Evolutionary conservation across 2,113 vertebrate genomes (phyloP).

Genomic region (Eurypyga helias): DNA sequence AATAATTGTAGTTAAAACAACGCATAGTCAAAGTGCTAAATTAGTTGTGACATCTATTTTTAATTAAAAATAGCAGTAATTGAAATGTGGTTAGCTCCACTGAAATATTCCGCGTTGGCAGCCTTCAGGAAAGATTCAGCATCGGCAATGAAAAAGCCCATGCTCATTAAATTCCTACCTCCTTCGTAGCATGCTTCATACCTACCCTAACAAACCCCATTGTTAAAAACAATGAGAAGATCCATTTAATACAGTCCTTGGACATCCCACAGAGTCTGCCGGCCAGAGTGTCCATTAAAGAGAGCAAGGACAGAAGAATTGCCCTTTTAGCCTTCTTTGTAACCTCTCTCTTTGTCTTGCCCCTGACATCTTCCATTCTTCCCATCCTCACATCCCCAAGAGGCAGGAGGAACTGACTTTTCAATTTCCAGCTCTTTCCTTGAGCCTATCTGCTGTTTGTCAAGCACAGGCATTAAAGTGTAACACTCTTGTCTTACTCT

Average conservation of each 20-base stretch:
- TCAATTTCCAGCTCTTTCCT: constrained; percentile 41
- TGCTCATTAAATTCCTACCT: neutral
- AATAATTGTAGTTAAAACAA: constrained; percentile 8
- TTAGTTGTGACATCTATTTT: neutral
- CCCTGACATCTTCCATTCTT: neutral
- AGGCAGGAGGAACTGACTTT: neutral
- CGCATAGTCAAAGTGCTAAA: neutral
- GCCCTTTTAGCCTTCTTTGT: neutral
- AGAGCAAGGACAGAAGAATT: neutral
- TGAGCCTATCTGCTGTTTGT: constrained; percentile 33
- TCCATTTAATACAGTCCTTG: neutral
- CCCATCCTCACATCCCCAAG: neutral
- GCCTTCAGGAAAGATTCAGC: neutral
- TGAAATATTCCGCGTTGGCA: neutral
- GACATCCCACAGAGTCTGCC: neutral
- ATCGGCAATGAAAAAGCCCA: neutral
- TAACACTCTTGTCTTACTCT: neutral
- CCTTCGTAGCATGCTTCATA: neutral
- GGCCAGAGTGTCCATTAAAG: neutral
- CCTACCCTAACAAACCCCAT: neutral
- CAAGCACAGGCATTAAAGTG: constrained; percentile 21
- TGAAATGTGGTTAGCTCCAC: neutral
- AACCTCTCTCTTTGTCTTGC: constrained; percentile 6
- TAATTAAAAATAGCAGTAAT: constrained; percentile 46
- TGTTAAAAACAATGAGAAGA: neutral